Percentiles rank a stretch among this genome's conserved stretches.
These are phyloP conservation scores for Tenthredo amoena DNA, from an alignment of 2,888 invertebrate genomes.

Conservation along the genomic window DNA sequence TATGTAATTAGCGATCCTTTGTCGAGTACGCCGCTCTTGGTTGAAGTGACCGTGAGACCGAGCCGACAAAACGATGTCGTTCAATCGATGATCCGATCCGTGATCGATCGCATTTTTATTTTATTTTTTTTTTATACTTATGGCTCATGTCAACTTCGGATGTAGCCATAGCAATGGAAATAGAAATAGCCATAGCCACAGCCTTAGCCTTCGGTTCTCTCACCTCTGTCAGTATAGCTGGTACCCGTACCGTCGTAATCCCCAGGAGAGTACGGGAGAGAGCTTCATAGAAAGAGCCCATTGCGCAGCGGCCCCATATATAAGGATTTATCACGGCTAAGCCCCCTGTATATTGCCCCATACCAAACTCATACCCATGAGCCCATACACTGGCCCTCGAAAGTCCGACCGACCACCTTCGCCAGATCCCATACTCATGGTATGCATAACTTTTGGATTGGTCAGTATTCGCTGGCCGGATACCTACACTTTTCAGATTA, in stretches of 20 bases:
- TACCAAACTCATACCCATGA: slow-evolving; percentile 68
- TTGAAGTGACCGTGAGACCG: slow-evolving; percentile 14
- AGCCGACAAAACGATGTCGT: slow-evolving; percentile 32
- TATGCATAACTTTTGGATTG: slow-evolving; percentile 34
- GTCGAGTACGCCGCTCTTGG: slow-evolving; percentile 21
- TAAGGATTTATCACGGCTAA: slow-evolving; percentile 78
- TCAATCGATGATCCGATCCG: slow-evolving; percentile 52
- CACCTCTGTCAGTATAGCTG: slow-evolving; percentile 33
- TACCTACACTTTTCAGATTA: slow-evolving; percentile 14
- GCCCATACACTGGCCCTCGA: slow-evolving; percentile 41
- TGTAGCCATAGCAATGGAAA: not conserved
- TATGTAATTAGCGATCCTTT: slow-evolving; percentile 38
- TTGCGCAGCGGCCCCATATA: slow-evolving; percentile 76
- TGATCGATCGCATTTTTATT: slow-evolving; percentile 63
- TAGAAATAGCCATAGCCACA: not conserved
- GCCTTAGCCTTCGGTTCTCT: slow-evolving; percentile 20
- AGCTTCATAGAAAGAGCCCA: slow-evolving; percentile 75
- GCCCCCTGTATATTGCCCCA: slow-evolving; percentile 76
- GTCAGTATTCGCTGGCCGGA: not conserved
- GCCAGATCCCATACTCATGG: slow-evolving; percentile 26
- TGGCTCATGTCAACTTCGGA: slow-evolving; percentile 46
- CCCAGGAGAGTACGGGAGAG: slow-evolving; percentile 72
- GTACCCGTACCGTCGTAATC: slow-evolving; percentile 67
- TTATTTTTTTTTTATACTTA: slow-evolving; percentile 67
- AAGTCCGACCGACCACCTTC: slow-evolving; percentile 55